Conservation (phyloP, 2,888 invertebrate genomes). For the Drosophila aldrichi region DNA sequence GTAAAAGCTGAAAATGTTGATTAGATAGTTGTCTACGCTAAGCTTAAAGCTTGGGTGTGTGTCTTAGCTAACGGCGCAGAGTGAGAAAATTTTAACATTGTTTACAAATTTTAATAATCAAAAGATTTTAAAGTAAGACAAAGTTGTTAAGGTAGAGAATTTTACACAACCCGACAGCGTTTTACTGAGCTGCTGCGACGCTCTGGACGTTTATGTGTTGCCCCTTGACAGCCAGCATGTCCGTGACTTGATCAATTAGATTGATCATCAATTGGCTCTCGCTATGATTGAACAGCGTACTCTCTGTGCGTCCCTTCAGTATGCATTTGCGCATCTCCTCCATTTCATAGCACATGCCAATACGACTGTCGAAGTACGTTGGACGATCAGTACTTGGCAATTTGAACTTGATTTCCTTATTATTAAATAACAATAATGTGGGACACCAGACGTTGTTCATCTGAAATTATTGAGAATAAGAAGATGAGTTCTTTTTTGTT, state of each 20-base stretch:
- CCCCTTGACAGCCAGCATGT: slow-evolving; percentile 23
- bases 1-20: neutral
- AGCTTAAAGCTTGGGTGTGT: neutral
- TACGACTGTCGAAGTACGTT: slow-evolving; percentile 87
- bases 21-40: slow-evolving; percentile 15
- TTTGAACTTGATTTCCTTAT: slow-evolving; percentile 87
- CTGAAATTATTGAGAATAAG: slow-evolving; percentile 66
- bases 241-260: slow-evolving; percentile 32
- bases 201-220: neutral
- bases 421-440: slow-evolving; percentile 86
- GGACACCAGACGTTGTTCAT: slow-evolving; percentile 85
- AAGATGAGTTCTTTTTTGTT: neutral
- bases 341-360: slow-evolving; percentile 90
- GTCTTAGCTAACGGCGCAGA: slow-evolving; percentile 4
- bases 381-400: slow-evolving; percentile 87
- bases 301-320: slow-evolving; percentile 88
- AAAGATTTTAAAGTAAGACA: neutral
- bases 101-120: neutral
- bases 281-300: slow-evolving; percentile 88
- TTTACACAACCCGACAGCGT: neutral
- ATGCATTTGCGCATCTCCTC: slow-evolving; percentile 90
- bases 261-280: slow-evolving; percentile 88
- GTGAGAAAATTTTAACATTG: too few species aligned
- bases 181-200: neutral
- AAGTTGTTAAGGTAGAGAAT: neutral